A percentile compares a stretch with the other conserved stretches of the same genome.
These are phyloP conservation scores for Lordiphosa collinella DNA, from an alignment of 1,140 invertebrate genomes.

Conservation along the genomic window DNA sequence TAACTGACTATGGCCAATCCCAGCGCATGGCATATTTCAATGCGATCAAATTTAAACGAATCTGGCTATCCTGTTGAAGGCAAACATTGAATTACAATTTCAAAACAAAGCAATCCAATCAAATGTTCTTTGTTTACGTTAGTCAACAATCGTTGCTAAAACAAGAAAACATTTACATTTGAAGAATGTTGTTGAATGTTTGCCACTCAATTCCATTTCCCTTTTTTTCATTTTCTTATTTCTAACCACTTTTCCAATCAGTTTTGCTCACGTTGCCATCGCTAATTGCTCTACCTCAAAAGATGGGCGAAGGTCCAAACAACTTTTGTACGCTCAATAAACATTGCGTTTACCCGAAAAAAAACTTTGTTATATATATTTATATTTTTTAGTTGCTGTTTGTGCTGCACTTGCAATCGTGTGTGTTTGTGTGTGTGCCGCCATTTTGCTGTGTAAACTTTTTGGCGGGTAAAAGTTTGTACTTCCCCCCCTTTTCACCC, in stretches of 20 bases:
- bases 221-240: too few species aligned
- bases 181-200: too few species aligned
- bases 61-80: too few species aligned
- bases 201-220: too few species aligned
- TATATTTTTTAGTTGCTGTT: constrained; percentile 50
- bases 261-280: constrained; percentile 16
- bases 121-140: too few species aligned
- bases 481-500: background rate
- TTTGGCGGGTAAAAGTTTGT: constrained; percentile 43
- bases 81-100: too few species aligned
- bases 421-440: constrained; percentile 36
- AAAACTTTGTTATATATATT: constrained; percentile 27
- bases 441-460: constrained; percentile 74
- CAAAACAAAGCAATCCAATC: too few species aligned
- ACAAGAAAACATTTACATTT: too few species aligned
- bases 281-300: constrained; percentile 24
- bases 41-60: too few species aligned
- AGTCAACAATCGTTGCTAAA: too few species aligned
- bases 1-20: too few species aligned
- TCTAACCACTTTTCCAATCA: background rate
- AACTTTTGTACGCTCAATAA: constrained; percentile 63
- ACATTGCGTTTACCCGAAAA: constrained; percentile 64
- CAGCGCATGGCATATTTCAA: too few species aligned
- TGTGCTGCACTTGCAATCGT: constrained; percentile 44
- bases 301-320: constrained; percentile 15